Conservation (phyloP, 2,113 vertebrate species). For the Puffinus mauretanicus region DNA sequence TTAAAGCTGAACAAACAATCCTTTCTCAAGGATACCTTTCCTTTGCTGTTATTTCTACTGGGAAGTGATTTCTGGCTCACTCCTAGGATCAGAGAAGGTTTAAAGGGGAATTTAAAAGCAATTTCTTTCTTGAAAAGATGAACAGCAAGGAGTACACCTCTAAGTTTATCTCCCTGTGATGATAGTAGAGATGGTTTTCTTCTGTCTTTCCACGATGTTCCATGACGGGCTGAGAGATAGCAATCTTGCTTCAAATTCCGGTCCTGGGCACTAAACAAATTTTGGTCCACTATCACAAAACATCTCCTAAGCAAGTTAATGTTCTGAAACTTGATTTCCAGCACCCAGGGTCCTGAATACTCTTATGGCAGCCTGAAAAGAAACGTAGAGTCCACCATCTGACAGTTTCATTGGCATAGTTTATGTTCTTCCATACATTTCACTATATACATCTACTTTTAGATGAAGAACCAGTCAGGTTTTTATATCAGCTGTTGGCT, state of each 20-base stretch:
- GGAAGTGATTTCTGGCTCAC: neutral
- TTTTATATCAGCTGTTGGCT: neutral
- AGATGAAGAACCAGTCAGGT: neutral
- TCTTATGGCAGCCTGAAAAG: neutral
- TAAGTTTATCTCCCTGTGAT: neutral
- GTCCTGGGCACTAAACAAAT: neutral
- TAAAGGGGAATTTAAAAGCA: neutral
- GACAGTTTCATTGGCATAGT: neutral
- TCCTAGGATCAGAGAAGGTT: neutral
- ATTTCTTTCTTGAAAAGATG: neutral
- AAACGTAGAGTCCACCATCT: neutral
- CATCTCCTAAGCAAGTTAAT: neutral
- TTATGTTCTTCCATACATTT: neutral
- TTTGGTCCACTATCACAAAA: neutral
- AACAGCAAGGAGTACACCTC: neutral
- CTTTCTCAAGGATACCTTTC: neutral
- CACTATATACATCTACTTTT: neutral
- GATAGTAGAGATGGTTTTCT: neutral
- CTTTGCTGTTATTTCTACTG: neutral
- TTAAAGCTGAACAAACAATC: slow-evolving; percentile 8
- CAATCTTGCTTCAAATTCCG: neutral
- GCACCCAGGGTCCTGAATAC: neutral
- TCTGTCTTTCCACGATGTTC: neutral
- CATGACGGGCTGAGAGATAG: neutral
- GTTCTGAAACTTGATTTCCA: neutral